Base-by-base conservation (phyloP, 2,888 invertebrate genomes). In the Miltochrista miniata region DNA sequence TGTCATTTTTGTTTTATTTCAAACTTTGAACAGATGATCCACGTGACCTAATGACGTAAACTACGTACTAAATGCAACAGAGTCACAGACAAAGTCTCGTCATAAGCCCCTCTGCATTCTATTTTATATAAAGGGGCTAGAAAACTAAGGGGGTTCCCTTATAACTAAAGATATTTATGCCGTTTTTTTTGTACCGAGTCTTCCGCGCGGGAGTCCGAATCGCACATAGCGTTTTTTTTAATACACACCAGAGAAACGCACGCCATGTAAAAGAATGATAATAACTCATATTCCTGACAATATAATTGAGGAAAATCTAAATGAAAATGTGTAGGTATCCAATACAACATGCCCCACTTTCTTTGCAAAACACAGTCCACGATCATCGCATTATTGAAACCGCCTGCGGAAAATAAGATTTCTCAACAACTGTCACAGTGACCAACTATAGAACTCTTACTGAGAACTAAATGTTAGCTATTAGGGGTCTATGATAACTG, bases 381-480 rank as follows among this genome's bases (percentile, higher is more conserved):
- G 40, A 62, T 59, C 59, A 59, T 47, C 53, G 57, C 57, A 72
- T 77, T 73, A 77, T 59, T 61, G 58, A 67, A 69, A 74, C 59
- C 67, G 79, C 70, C 72, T 24, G 72, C 67, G 70, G 74, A 73
- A 72, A 74, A 70, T 68, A 58, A 54, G 61, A 68, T 73, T 76
- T 75, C 72, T 70, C 70, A 31, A 59, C 59, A 56, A 46, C 56
- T 59, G 63, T 66, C 57, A 56, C 55, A 12, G 24, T 10, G 45
- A 35, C 41, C 18, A 29, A 18, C 10, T n/a, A 4, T 45, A 56
- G 54, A 54, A 7, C 59, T 40, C 2, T 47, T 7, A 7, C 0
- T 2, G 1, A 0, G 0, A 35, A 48, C 12, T 30, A 54, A 53
- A 46, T 57, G 43, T 44, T 43, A 0, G 34, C 13, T n/a, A 45